These are phyloP conservation scores for Conomelus anceps DNA, from an alignment of 2,888 invertebrate species.

Conservation along the genomic window DNA sequence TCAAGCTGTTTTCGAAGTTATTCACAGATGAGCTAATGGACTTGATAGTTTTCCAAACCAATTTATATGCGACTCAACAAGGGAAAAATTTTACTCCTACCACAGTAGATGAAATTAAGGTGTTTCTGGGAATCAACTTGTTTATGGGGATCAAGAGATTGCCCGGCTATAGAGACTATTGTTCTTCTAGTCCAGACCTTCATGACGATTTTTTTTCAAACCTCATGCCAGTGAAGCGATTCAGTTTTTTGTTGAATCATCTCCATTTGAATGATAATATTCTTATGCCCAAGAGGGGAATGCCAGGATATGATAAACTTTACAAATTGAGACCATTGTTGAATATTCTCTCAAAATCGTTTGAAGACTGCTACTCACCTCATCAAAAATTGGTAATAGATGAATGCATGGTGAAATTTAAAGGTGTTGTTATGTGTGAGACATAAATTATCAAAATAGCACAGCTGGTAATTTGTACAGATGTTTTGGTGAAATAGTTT, in stretches of 20 bases:
- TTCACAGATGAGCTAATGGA: conserved; percentile 29
- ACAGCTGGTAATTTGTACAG: too few relatives aligned
- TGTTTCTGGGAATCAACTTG: conserved; percentile 33
- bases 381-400: too few relatives aligned
- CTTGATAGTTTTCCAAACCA: conserved; percentile 30
- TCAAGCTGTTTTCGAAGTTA: conserved; percentile 24
- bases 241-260: conserved; percentile 19
- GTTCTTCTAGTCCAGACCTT: conserved; percentile 28
- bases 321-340: too few relatives aligned
- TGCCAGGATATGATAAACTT: not conserved
- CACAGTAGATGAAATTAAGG: conserved; percentile 27
- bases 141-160: conserved; percentile 34
- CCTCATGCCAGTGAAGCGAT: conserved; percentile 29
- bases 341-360: too few relatives aligned
- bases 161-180: conserved; percentile 34
- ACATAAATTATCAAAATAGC: too few relatives aligned
- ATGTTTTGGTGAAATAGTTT: too few relatives aligned
- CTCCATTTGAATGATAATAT: conserved; percentile 20
- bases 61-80: conserved; percentile 30
- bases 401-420: too few relatives aligned
- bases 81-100: conserved; percentile 22
- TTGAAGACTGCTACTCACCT: too few relatives aligned
- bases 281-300: not conserved
- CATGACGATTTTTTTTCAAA: conserved; percentile 29
- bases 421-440: too few relatives aligned